These are phyloP conservation scores for Caenorhabditis doughertyi DNA, from an alignment of 2,888 invertebrate genomes.

Conservation along the genomic window DNA sequence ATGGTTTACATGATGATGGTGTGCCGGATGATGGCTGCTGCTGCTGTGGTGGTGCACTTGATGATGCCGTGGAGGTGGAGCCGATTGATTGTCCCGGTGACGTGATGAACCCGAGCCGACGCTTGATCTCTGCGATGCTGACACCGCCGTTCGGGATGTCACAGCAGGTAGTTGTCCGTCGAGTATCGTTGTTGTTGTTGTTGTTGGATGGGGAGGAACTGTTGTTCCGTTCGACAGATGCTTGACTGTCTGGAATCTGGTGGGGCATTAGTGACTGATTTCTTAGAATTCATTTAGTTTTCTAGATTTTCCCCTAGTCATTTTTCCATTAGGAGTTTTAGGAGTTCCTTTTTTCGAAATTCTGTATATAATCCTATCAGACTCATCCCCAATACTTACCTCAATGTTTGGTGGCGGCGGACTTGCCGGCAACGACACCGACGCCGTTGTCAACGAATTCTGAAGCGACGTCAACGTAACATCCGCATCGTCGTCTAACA, in stretches of 20 bases:
- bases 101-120: conserved; percentile 55
- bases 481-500: conserved; percentile 23
- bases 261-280: not conserved
- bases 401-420: conserved; percentile 57
- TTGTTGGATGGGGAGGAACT: too few relatives aligned
- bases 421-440: conserved; percentile 62
- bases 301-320: too few relatives aligned
- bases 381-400: conserved; percentile 11
- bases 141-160: conserved; percentile 2
- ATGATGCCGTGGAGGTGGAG: conserved; percentile 52
- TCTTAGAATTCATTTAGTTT: too few relatives aligned
- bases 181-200: not conserved
- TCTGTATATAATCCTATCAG: not conserved
- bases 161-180: not conserved
- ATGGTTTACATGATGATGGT: conserved; percentile 4
- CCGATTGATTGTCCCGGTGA: conserved; percentile 62
- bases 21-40: conserved; percentile 12
- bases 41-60: conserved; percentile 16
- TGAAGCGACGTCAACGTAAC: conserved; percentile 26
- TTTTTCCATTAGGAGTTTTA: too few relatives aligned
- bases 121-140: conserved; percentile 56
- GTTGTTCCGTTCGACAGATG: not conserved
- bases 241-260: conserved; percentile 43
- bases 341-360: not conserved
- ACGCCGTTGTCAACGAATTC: conserved; percentile 8